A percentile compares a stretch with the other conserved stretches of the same genome.
Evolutionary conservation across 2,888 invertebrate genomes (phyloP).

Genomic region (Pristionchus arcanus): DNA sequence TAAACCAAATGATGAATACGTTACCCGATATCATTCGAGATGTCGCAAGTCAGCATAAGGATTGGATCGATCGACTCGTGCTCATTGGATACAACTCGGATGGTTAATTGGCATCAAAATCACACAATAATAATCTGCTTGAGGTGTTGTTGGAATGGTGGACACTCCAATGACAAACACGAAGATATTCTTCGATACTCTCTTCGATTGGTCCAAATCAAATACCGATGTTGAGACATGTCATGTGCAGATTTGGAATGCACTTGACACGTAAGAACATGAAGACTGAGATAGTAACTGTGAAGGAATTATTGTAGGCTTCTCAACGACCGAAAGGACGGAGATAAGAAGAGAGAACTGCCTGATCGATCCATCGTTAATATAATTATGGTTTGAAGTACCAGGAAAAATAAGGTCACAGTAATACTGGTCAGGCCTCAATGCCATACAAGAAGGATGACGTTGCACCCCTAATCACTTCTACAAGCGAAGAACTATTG

Average conservation of each 20-base stretch:
- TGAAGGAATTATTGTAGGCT: neutral
- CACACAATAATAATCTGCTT: neutral
- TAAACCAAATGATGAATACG: neutral
- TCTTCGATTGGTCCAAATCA: neutral
- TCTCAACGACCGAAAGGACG: neutral
- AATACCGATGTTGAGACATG: neutral
- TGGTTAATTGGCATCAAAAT: neutral
- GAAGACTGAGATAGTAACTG: neutral
- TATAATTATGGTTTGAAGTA: neutral
- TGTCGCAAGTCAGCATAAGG: conserved; percentile 8
- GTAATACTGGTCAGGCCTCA: neutral
- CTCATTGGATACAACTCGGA: conserved; percentile 29
- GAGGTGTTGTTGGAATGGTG: conserved; percentile 33
- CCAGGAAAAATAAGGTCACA: neutral
- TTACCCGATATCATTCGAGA: conserved; percentile 39
- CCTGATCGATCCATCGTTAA: conserved; percentile 37
- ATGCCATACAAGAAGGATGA: neutral
- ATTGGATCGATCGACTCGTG: conserved; percentile 47
- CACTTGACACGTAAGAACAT: neutral
- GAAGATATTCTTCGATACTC: conserved; percentile 24
- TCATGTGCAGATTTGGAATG: neutral
- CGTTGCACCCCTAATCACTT: neutral
- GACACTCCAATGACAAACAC: neutral
- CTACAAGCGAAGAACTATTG: neutral
- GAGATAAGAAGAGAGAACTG: neutral